These are phyloP conservation scores for Siderastrea radians DNA, from an alignment of 92 coral and sea anemone genomes.

Conservation along the genomic window DNA sequence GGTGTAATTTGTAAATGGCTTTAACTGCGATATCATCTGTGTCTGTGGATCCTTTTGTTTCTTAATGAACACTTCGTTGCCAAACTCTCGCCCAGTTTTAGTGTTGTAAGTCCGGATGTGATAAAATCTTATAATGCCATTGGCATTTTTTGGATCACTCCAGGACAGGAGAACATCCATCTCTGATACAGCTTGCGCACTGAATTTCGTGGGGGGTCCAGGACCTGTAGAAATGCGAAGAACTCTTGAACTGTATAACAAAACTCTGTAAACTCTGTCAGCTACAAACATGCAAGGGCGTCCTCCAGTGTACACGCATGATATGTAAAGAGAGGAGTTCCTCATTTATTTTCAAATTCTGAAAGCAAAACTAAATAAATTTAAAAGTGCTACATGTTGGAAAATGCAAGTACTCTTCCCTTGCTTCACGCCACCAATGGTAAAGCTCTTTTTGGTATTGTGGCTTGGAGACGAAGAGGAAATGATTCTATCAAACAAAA, in stretches of 20 bases:
- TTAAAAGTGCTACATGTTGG: too few species aligned
- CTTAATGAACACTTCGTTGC: too few species aligned
- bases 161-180: constrained; percentile 39
- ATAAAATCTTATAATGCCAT: constrained; percentile 68
- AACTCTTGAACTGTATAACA: background rate
- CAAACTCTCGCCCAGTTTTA: constrained; percentile 34
- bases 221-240: constrained; percentile 14
- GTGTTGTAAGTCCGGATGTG: constrained; percentile 46
- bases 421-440: too few species aligned
- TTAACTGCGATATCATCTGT: constrained; percentile 23
- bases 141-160: constrained; percentile 53
- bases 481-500: background rate
- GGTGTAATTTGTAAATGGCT: constrained; percentile 63
- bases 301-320: too few species aligned
- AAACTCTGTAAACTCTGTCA: too few species aligned
- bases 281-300: too few species aligned
- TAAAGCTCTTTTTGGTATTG: too few species aligned
- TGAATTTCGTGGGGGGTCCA: constrained; percentile 42
- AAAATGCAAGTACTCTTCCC: too few species aligned
- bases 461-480: too few species aligned
- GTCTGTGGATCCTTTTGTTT: background rate
- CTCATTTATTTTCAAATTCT: too few species aligned
- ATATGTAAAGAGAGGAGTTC: too few species aligned
- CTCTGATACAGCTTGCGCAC: constrained; percentile 5
- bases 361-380: too few species aligned